Conservation (phyloP, 1,140 invertebrate genomes). For the Zaprionus vittiger region DNA sequence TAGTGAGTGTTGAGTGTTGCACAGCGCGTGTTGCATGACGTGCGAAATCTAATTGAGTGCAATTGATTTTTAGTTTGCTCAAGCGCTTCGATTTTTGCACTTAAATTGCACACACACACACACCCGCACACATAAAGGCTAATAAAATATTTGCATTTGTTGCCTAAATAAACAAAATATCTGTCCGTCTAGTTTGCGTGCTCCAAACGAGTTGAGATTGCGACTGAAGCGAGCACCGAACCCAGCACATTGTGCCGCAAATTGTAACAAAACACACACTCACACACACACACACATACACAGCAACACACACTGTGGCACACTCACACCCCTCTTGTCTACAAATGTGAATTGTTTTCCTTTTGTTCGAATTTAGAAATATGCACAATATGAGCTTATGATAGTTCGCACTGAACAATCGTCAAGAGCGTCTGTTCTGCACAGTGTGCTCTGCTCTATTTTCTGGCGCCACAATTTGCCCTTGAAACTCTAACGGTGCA, state of each 20-base stretch:
- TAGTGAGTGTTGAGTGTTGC: not conserved
- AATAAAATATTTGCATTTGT: conserved; percentile 47
- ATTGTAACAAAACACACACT: conserved; percentile 21
- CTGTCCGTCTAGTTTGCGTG: conserved; percentile 51
- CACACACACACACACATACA: not conserved
- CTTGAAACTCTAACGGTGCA: conserved; percentile 34
- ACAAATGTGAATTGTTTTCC: conserved; percentile 65
- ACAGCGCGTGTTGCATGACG: conserved; percentile 28
- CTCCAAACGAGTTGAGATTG: conserved; percentile 54
- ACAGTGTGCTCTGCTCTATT: conserved; percentile 47
- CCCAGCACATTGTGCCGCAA: conserved; percentile 27
- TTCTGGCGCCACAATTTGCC: conserved; percentile 2
- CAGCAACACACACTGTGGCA: not conserved
- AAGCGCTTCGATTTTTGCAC: conserved; percentile 51
- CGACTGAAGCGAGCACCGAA: conserved; percentile 44
- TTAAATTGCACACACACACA: conserved; percentile 30
- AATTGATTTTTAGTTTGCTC: conserved; percentile 75
- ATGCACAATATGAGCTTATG: conserved; percentile 13
- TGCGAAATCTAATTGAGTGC: conserved; percentile 71
- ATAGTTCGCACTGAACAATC: not conserved
- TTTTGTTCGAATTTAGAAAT: conserved; percentile 57
- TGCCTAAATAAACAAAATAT: conserved; percentile 17
- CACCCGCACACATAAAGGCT: not conserved
- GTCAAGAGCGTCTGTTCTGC: conserved; percentile 49
- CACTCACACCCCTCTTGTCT: not conserved